Base-by-base conservation (phyloP, 2,888 invertebrate genomes). In the Pammene aurita region DNA sequence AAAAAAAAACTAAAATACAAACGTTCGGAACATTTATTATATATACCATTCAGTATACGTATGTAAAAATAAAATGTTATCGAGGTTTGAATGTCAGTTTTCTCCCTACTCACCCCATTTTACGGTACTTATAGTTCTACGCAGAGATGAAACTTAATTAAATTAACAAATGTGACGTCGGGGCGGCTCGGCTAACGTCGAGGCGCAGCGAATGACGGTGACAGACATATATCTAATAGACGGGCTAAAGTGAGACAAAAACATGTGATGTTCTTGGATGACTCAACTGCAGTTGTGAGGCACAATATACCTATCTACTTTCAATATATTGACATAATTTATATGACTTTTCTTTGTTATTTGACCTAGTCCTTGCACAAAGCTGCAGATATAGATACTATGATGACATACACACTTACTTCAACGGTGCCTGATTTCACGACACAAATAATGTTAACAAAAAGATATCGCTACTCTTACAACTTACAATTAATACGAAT, bases 241-340 rank as follows among this genome's bases (percentile, higher is more conserved):
- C 48, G 60, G 10, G 34, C 60, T 13, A 34, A 55, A 69, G 64
- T 60, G 69, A 69, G 64, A 65, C 50, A 65, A 65, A 66, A 69
- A 54, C 46, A 65, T 16, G 41, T 26, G 9, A 7, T 13, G 34
- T 35, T 16, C 34, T 55, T 42, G 42, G 26, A 62, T 69, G 69
- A 69, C 54, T 65, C 69, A n/a, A 65, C 48, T 65, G 34, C 48
- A 69, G 46, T 38, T 64, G 54, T 46, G n/a, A n/a, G n/a, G n/a
- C n/a, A n/a, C n/a, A n/a, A n/a, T n/a, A n/a, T n/a, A n/a, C n/a
- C n/a, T n/a, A 58, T 54, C 64, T 55, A 26, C 46, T 60, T 54
- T 60, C 64, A 60, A 46, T 42, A 48, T 54, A 60, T 26, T 46
- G 38, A n/a, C 52, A 38, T 62, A 34, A 7, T 50, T 41, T 38